Evolutionary conservation across 1,140 invertebrate species (phyloP).

Genomic region (Sycophila sp.): DNA sequence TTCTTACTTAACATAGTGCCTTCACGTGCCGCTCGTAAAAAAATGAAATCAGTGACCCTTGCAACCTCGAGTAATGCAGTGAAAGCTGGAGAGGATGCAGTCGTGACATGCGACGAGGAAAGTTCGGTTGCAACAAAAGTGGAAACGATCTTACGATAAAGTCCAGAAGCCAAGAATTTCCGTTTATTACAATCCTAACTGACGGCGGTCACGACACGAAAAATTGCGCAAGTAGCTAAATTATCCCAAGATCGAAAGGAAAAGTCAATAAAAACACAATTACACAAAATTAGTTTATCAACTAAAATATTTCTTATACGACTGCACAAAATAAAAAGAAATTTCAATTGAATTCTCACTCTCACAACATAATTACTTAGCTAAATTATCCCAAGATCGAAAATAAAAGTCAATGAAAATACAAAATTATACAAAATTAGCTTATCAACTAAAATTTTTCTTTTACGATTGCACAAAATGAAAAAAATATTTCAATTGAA

Average conservation of each 20-base stretch:
- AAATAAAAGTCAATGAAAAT: not conserved
- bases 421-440: too few relatives aligned
- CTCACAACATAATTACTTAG: too few relatives aligned
- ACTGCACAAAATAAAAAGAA: too few relatives aligned
- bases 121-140: not conserved
- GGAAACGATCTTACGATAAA: not conserved
- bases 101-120: conserved; percentile 6
- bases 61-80: not conserved
- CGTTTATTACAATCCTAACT: not conserved
- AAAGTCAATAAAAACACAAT: not conserved
- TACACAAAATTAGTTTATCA: too few relatives aligned
- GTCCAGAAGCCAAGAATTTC: not conserved
- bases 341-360: too few relatives aligned
- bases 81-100: conserved; percentile 18
- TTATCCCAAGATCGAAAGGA: not conserved
- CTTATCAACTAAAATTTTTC: too few relatives aligned
- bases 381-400: not conserved
- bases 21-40: too few relatives aligned
- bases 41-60: not conserved
- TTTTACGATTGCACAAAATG: too few relatives aligned
- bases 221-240: not conserved
- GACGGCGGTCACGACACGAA: not conserved
- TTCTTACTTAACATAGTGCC: too few relatives aligned
- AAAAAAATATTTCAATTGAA: too few relatives aligned
- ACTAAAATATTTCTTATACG: too few relatives aligned